A percentile compares a stretch with the other conserved stretches of the same genome.
phyloP scores from a whole-genome alignment of 2,113 vertebrate species.

The Nothoprocta perdicaria region DNA sequence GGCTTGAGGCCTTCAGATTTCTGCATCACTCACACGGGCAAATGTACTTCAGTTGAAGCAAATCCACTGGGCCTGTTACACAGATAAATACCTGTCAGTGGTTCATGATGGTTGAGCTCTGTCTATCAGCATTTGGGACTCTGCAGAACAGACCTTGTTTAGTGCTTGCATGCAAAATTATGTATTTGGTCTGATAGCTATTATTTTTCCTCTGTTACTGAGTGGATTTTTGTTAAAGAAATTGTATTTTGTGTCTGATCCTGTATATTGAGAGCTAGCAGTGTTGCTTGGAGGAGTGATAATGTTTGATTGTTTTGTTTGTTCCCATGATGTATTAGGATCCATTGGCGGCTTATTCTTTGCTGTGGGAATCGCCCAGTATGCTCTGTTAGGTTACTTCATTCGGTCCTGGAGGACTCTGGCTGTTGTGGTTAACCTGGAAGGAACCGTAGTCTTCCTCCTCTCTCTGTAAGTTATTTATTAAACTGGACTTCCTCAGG shows the following conservation, averaged over 20 bases:
- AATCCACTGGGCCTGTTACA: not conserved
- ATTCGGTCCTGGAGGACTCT: conserved; percentile 83
- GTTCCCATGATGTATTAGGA: conserved; percentile 65
- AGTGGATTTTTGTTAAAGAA: not conserved
- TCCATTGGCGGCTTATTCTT: conserved; percentile 83
- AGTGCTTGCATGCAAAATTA: not conserved
- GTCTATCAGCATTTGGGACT: not conserved
- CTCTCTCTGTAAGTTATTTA: conserved; percentile 82
- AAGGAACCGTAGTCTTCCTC: conserved; percentile 78
- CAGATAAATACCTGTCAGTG: not conserved
- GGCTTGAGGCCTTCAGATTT: not conserved
- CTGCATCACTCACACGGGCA: not conserved
- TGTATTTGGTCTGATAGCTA: not conserved
- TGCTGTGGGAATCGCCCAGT: conserved; percentile 83
- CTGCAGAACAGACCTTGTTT: not conserved
- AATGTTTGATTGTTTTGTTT: not conserved
- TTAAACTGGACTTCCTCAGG: not conserved
- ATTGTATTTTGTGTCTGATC: not conserved
- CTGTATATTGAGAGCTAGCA: not conserved
- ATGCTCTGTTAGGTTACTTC: conserved; percentile 82
- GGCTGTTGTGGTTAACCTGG: conserved; percentile 81
- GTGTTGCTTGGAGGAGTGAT: not conserved
- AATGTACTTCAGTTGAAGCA: not conserved
- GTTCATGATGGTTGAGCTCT: not conserved
- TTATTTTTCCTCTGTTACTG: not conserved